A percentile compares a stretch with the other conserved stretches of the same genome.
These are phyloP conservation scores for Drosophila oshimai DNA, from an alignment of 1,140 invertebrate species.

Conservation along the genomic window DNA sequence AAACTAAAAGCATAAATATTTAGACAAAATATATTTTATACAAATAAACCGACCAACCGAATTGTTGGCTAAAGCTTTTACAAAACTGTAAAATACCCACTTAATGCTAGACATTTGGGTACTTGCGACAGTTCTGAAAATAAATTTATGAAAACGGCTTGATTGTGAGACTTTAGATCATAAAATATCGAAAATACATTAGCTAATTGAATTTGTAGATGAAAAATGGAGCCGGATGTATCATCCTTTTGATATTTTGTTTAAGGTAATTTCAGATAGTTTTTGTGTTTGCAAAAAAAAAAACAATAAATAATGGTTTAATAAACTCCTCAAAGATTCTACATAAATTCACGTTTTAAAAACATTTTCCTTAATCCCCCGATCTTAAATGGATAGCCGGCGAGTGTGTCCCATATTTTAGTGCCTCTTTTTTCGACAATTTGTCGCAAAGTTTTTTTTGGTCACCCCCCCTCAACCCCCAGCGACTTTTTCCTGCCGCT, in stretches of 20 bases:
- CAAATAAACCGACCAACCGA: constrained; percentile 18
- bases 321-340: background rate
- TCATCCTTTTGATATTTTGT: too few relatives aligned
- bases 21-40: constrained; percentile 33
- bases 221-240: too few relatives aligned
- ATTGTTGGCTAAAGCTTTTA: constrained; percentile 29
- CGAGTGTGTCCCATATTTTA: background rate
- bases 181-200: too few relatives aligned
- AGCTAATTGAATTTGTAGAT: too few relatives aligned
- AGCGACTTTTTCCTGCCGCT: constrained; percentile 19
- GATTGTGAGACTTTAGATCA: too few relatives aligned
- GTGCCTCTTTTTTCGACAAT: constrained; percentile 18
- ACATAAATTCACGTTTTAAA: background rate
- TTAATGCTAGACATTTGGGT: background rate
- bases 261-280: too few relatives aligned
- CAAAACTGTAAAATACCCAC: constrained; percentile 6
- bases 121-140: background rate
- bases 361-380: background rate
- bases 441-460: constrained; percentile 42
- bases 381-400: background rate
- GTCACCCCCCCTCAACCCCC: background rate
- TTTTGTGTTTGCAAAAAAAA: too few relatives aligned
- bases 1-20: constrained; percentile 35
- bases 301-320: background rate
- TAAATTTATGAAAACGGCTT: background rate